Percentiles rank a stretch among this genome's conserved stretches.
Evolutionary conservation across 2,888 invertebrate genomes (phyloP).

Genomic region (Augochlorella aurata): DNA sequence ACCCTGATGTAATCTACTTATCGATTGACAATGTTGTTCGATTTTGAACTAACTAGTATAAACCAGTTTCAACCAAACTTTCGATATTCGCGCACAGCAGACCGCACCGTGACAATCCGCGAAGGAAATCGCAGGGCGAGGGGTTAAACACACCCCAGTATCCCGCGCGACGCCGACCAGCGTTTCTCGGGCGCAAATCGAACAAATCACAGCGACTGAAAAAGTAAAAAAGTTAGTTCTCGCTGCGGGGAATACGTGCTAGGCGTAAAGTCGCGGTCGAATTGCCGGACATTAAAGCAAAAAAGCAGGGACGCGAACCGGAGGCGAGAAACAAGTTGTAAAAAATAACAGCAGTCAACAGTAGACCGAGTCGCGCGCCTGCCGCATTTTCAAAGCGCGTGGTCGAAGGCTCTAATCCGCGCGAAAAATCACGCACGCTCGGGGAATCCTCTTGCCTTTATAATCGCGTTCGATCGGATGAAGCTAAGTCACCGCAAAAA

Average conservation of each 20-base stretch:
- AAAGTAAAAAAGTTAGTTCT: neutral
- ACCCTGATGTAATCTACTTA: no score
- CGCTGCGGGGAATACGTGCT: neutral
- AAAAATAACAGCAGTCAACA: conserved; percentile 9
- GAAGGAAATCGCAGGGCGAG: no score
- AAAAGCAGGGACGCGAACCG: neutral
- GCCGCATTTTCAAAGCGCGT: neutral
- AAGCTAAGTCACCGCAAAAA: conserved; percentile 36
- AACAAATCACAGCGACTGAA: neutral
- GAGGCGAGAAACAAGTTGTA: neutral
- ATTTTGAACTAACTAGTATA: no score
- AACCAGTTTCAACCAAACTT: no score
- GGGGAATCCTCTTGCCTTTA: conserved; percentile 27
- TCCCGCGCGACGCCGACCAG: no score
- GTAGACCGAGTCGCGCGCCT: neutral
- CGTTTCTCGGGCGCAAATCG: neutral
- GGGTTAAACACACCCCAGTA: no score
- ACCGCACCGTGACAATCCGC: no score
- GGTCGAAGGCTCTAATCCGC: conserved; percentile 8
- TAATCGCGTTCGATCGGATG: conserved; percentile 40
- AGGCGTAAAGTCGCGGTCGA: conserved; percentile 3
- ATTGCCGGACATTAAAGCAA: neutral
- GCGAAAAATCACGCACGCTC: neutral
- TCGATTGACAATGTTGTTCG: no score
- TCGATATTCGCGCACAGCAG: no score